Evolutionary conservation across 2,113 vertebrate species (phyloP).

Genomic region (Ammodramus savannarum): DNA sequence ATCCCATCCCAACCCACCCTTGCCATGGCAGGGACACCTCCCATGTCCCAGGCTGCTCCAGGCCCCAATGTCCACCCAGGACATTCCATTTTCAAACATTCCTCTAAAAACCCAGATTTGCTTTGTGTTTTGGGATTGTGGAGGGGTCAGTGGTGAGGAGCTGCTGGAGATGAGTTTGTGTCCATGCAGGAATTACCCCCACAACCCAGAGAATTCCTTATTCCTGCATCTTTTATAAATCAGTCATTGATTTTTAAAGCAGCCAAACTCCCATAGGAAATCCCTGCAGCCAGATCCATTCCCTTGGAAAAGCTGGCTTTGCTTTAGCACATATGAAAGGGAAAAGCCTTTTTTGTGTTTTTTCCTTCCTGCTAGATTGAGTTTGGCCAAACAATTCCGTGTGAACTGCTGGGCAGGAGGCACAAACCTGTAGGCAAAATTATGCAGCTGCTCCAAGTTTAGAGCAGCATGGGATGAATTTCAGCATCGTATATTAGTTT

Average conservation of each 20-base stretch:
- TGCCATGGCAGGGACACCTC: not conserved
- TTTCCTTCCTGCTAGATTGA: conserved; percentile 27
- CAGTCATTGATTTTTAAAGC: not conserved
- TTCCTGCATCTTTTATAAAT: not conserved
- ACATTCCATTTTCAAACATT: not conserved
- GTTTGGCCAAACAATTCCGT: conserved; percentile 59
- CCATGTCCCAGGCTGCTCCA: not conserved
- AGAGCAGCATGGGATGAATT: conserved; percentile 61
- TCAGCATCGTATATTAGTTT: conserved; percentile 54
- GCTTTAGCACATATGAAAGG: conserved; percentile 32
- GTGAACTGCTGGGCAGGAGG: conserved; percentile 61
- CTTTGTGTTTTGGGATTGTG: not conserved
- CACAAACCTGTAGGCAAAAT: conserved; percentile 63
- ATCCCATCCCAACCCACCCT: not conserved
- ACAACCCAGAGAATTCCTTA: not conserved
- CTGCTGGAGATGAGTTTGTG: not conserved
- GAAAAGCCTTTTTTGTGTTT: not conserved
- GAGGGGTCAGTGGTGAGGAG: not conserved
- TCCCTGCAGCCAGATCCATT: not conserved
- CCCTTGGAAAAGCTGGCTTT: conserved; percentile 26
- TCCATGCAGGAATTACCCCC: not conserved
- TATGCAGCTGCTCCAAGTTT: conserved; percentile 63
- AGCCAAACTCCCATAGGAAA: not conserved
- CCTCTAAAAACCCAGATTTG: not conserved
- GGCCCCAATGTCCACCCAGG: not conserved